Percentiles rank a stretch among this genome's conserved stretches.
Conservation (phyloP, 2,888 invertebrate genomes). For the Petrolisthes manimaculis region DNA sequence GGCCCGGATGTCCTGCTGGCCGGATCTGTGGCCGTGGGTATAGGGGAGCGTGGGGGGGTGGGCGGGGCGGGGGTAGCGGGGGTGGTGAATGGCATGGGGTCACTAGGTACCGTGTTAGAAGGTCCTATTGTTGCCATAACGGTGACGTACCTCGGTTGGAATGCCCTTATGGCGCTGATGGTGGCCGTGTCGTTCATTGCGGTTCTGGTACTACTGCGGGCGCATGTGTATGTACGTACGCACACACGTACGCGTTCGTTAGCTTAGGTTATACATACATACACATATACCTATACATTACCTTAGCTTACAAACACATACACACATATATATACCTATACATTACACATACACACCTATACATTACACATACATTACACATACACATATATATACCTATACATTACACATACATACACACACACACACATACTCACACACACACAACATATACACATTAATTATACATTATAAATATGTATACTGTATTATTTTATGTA, state of each 20-base stretch:
- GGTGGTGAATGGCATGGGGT: conserved; percentile 72
- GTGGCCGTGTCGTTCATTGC: conserved; percentile 33
- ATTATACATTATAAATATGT: not conserved
- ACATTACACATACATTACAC: too few relatives aligned
- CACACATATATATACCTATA: too few relatives aligned
- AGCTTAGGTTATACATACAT: too few relatives aligned
- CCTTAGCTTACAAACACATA: too few relatives aligned
- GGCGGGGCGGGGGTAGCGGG: conserved; percentile 72
- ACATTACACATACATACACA: too few relatives aligned
- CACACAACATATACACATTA: too few relatives aligned
- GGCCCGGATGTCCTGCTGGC: conserved; percentile 71
- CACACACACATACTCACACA: too few relatives aligned
- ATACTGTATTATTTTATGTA: not conserved
- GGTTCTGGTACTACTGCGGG: conserved; percentile 32
- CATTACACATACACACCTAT: too few relatives aligned
- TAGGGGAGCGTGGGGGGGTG: conserved; percentile 71
- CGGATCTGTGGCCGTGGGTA: conserved; percentile 71
- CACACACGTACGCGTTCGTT: too few relatives aligned
- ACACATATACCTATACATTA: too few relatives aligned
- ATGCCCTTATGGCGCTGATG: conserved; percentile 68
- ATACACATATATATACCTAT: too few relatives aligned
- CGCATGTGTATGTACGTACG: not conserved
- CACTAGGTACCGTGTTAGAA: conserved; percentile 72
- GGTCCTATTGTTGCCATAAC: conserved; percentile 72
- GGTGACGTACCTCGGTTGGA: conserved; percentile 71